A percentile compares a stretch with the other conserved stretches of the same genome.
Conservation (phyloP, 2,797 vertebrate genomes). For the Anas bernieri region DNA sequence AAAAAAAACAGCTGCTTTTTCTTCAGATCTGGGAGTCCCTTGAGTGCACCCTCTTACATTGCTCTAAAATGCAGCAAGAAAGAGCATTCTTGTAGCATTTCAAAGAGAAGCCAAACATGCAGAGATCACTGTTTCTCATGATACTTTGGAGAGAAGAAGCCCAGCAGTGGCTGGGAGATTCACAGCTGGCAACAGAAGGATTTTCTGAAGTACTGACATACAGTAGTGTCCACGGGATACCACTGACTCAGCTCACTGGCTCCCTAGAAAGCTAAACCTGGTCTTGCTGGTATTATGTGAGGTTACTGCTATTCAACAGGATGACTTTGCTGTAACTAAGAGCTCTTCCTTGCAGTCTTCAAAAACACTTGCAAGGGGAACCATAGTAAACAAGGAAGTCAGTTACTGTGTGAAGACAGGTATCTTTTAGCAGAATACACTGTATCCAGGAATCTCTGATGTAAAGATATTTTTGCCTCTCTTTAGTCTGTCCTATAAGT, state of each 20-base stretch:
- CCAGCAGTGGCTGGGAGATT: background rate
- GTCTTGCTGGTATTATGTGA: background rate
- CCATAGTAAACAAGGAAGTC: background rate
- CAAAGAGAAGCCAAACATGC: slow-evolving; percentile 35
- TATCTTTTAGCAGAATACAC: background rate
- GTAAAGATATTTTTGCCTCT: background rate
- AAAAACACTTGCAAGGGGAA: slow-evolving; percentile 6
- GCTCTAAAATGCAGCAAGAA: slow-evolving; percentile 36
- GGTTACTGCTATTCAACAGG: background rate
- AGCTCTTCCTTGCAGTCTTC: slow-evolving; percentile 8
- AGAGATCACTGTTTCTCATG: slow-evolving; percentile 6
- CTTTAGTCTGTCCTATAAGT: background rate
- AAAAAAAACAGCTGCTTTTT: background rate
- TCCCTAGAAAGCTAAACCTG: slow-evolving; percentile 39
- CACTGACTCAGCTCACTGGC: background rate
- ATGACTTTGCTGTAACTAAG: background rate
- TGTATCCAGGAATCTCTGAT: background rate
- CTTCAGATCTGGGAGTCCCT: slow-evolving; percentile 38
- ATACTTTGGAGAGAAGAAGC: slow-evolving; percentile 27
- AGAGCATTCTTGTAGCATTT: slow-evolving; percentile 37
- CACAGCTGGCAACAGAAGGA: slow-evolving; percentile 17
- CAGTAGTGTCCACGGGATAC: background rate
- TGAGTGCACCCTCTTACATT: background rate
- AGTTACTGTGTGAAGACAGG: background rate
- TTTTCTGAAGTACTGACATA: slow-evolving; percentile 1